Evolutionary conservation across 2,888 invertebrate genomes (phyloP).

Genomic region (Volucella inanis): DNA sequence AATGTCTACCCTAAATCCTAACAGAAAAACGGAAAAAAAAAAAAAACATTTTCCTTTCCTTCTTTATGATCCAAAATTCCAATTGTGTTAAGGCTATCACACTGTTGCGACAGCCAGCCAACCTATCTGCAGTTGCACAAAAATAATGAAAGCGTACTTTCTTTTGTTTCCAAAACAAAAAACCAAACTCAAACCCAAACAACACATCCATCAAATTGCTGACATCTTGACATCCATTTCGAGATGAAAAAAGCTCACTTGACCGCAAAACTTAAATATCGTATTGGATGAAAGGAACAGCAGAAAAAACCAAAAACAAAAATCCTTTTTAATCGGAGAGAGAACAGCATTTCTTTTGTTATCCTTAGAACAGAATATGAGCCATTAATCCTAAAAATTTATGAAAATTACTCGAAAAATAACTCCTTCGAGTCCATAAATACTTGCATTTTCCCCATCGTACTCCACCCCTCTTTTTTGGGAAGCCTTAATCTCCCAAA

Average conservation of each 20-base stretch:
- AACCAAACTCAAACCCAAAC: not conserved
- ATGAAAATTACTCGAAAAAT: slow-evolving; percentile 69
- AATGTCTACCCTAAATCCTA: not conserved
- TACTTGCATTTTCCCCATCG: not conserved
- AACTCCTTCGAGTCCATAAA: slow-evolving; percentile 59
- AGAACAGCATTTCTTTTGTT: slow-evolving; percentile 28
- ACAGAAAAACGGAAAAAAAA: slow-evolving; percentile 2
- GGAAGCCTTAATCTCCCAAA: slow-evolving; percentile 2
- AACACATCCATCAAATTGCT: slow-evolving; percentile 42
- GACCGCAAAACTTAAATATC: slow-evolving; percentile 46
- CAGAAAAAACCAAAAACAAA: not conserved
- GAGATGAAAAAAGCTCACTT: slow-evolving; percentile 55
- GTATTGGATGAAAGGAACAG: no score
- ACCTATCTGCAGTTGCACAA: not conserved
- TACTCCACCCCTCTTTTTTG: not conserved
- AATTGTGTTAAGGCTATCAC: not conserved
- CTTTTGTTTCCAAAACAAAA: not conserved
- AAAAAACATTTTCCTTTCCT: not conserved
- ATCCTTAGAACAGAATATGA: slow-evolving; percentile 10
- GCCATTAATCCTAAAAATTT: slow-evolving; percentile 65
- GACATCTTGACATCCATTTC: slow-evolving; percentile 33
- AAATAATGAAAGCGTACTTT: slow-evolving; percentile 17
- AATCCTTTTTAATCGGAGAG: slow-evolving; percentile 12
- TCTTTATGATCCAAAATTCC: not conserved
- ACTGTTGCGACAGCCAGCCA: slow-evolving; percentile 9